Conservation (phyloP, 2,888 invertebrate species). For the Danaus chrysippus region DNA sequence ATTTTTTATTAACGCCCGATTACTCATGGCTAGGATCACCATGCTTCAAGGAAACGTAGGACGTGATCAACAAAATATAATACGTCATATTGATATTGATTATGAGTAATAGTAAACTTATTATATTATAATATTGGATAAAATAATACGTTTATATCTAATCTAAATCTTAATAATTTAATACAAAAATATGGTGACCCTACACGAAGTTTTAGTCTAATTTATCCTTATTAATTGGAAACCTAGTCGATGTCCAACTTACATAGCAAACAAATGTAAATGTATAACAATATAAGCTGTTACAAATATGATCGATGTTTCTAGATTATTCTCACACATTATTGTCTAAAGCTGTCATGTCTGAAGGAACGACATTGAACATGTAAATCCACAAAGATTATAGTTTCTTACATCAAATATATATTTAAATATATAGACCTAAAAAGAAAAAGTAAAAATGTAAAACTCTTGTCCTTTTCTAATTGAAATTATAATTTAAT, state of each 20-base stretch:
- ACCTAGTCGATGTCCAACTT: constrained; percentile 32
- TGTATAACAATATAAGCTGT: constrained; percentile 23
- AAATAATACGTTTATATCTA: background rate
- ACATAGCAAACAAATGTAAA: constrained; percentile 36
- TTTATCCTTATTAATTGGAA: constrained; percentile 33
- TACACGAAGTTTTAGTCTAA: constrained; percentile 18
- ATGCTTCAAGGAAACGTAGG: background rate
- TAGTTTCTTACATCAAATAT: background rate
- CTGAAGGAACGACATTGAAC: background rate
- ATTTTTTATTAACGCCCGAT: constrained; percentile 49
- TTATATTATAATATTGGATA: background rate
- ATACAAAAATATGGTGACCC: background rate
- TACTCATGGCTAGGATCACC: constrained; percentile 30
- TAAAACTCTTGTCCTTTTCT: too few relatives aligned
- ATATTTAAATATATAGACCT: too few relatives aligned
- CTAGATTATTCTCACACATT: constrained; percentile 24
- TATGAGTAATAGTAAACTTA: background rate
- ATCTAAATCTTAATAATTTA: background rate
- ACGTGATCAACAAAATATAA: background rate
- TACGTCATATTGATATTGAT: background rate
- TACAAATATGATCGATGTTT: constrained; percentile 32
- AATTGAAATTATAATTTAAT: too few relatives aligned
- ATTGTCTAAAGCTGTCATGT: constrained; percentile 16
- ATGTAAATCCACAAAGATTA: background rate
- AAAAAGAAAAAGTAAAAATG: too few relatives aligned